Evolutionary conservation across 64 coral and sea anemone species (phyloP).

Genomic region (Orbicella faveolata): DNA sequence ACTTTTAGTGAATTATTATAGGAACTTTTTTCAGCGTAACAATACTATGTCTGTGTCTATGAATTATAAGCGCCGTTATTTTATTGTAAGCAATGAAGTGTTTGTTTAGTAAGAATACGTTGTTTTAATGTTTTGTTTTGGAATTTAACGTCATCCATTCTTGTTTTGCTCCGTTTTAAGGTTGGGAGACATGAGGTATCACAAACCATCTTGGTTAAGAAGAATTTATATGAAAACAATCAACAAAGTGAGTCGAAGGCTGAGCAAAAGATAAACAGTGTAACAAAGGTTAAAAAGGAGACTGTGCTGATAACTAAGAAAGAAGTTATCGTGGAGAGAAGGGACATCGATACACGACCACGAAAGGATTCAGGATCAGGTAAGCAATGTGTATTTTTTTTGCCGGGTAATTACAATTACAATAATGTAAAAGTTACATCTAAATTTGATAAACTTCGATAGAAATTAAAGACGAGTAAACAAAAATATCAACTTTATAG

Average conservation of each 20-base stretch:
- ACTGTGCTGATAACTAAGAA: constrained; percentile 9
- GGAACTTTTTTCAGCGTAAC: too few relatives aligned
- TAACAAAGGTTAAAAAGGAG: neutral
- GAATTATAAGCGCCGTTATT: neutral
- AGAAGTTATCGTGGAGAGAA: neutral
- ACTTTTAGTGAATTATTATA: too few relatives aligned
- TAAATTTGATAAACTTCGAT: too few relatives aligned
- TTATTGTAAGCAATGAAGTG: neutral
- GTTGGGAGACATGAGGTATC: constrained; percentile 13
- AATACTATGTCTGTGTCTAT: neutral
- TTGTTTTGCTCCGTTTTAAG: neutral
- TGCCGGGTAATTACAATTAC: too few relatives aligned
- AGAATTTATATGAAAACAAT: constrained; percentile 25
- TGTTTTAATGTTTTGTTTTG: neutral
- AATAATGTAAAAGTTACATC: too few relatives aligned
- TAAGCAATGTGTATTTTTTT: neutral
- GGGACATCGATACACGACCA: neutral
- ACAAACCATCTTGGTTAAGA: constrained; percentile 9
- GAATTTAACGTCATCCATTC: neutral
- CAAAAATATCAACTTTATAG: too few relatives aligned
- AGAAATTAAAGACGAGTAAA: too few relatives aligned
- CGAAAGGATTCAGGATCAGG: neutral
- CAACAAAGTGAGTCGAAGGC: neutral
- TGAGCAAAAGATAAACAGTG: neutral
- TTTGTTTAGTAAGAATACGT: neutral